Conservation (phyloP, 2,797 vertebrate species). For the Lagothrix lagotricha region DNA sequence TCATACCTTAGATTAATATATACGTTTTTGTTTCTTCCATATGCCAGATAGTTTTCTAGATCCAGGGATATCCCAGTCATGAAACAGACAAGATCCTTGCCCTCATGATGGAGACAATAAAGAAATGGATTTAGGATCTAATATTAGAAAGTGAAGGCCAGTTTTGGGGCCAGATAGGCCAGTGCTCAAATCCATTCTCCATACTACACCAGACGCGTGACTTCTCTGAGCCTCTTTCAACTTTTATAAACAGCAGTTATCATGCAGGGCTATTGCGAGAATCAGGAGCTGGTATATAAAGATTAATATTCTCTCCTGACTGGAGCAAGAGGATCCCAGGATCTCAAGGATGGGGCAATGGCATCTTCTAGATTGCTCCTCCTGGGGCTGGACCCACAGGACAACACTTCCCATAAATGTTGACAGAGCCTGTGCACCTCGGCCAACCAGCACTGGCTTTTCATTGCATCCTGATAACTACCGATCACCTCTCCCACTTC, state of each 20-base stretch:
- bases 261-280: background rate
- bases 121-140: background rate
- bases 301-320: background rate
- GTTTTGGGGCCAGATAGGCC: background rate
- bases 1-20: background rate
- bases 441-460: background rate
- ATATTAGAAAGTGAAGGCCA: constrained; percentile 19
- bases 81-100: background rate
- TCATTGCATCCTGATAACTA: background rate
- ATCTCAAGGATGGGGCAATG: background rate
- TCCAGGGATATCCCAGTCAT: background rate
- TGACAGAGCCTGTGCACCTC: background rate
- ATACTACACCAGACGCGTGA: background rate
- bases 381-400: background rate
- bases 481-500: background rate
- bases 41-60: background rate
- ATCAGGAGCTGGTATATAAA: background rate
- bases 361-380: background rate
- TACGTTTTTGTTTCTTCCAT: background rate
- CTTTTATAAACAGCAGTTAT: background rate
- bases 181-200: background rate
- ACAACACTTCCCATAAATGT: background rate
- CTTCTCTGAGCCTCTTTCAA: background rate
- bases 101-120: background rate
- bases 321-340: background rate